Percentiles rank a stretch among this genome's conserved stretches.
phyloP scores from a whole-genome alignment of 2,888 invertebrate genomes.

The Stramonita haemastoma region DNA sequence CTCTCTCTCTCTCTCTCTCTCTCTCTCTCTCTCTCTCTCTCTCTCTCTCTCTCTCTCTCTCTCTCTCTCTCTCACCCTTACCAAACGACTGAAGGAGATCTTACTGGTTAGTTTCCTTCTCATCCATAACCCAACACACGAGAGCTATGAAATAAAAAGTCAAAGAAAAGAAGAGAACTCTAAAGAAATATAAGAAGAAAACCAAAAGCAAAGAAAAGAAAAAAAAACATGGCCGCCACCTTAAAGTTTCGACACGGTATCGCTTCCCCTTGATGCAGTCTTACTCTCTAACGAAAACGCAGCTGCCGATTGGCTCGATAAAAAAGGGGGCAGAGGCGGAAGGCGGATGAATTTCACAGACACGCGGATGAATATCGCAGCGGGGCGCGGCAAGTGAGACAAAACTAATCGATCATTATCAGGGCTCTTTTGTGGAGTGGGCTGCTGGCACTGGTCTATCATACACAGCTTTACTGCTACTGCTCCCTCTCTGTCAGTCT shows the following conservation, averaged over 20 bases:
- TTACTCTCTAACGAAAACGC: neutral
- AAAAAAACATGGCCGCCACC: neutral
- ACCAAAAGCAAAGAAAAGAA: neutral
- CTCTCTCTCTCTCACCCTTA: neutral
- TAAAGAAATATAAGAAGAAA: neutral
- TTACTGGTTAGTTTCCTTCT: neutral
- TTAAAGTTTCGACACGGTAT: constrained; percentile 14
- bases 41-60: neutral
- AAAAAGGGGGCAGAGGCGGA: neutral
- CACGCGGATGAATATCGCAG: constrained; percentile 28
- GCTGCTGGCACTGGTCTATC: constrained; percentile 2
- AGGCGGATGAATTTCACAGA: constrained; percentile 29
- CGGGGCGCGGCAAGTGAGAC: constrained; percentile 27
- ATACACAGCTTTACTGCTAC: neutral
- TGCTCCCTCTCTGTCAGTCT: neutral
- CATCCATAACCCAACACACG: neutral
- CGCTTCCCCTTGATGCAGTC: neutral
- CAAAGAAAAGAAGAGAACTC: too few relatives aligned
- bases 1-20: neutral
- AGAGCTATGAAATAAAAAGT: too few relatives aligned
- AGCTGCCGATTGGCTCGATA: constrained; percentile 16
- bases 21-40: neutral
- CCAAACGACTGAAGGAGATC: neutral
- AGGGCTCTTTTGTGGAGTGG: neutral
- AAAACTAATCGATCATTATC: constrained; percentile 31